Conservation (phyloP, 2,113 vertebrate genomes). For the Chlorodrepanis virens region DNA sequence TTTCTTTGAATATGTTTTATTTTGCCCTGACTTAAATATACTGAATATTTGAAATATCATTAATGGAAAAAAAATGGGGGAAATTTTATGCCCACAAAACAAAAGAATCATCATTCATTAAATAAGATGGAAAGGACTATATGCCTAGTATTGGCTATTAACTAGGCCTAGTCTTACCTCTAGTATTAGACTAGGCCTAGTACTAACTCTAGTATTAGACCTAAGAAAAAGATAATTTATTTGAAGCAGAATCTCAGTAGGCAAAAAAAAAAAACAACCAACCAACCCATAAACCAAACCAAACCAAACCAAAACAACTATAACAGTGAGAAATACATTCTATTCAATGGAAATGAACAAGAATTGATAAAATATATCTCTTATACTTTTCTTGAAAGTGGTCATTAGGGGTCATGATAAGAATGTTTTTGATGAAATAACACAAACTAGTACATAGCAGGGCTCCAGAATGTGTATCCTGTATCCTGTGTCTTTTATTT, state of each 20-base stretch:
- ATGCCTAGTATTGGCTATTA: neutral
- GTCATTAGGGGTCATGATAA: neutral
- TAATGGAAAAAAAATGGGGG: neutral
- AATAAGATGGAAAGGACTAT: neutral
- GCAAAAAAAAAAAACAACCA: fast-evolving
- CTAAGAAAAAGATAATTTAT: neutral
- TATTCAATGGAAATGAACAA: neutral
- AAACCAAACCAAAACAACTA: neutral
- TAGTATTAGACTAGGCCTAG: neutral
- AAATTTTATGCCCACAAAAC: neutral
- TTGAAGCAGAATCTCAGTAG: neutral
- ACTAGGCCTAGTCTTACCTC: neutral
- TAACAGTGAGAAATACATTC: neutral
- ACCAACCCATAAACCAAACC: neutral
- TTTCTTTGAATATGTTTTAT: neutral
- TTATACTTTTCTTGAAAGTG: neutral
- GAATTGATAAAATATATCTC: neutral
- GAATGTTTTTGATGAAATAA: neutral
- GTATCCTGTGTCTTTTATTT: neutral
- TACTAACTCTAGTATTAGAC: neutral
- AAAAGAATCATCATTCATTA: neutral
- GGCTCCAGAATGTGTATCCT: fast-evolving
- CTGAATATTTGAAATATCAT: neutral
- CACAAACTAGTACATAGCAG: fast-evolving
- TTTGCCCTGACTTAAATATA: neutral